These are phyloP conservation scores for Poliocrania exsul DNA, from an alignment of 2,797 vertebrate genomes.

Conservation along the genomic window DNA sequence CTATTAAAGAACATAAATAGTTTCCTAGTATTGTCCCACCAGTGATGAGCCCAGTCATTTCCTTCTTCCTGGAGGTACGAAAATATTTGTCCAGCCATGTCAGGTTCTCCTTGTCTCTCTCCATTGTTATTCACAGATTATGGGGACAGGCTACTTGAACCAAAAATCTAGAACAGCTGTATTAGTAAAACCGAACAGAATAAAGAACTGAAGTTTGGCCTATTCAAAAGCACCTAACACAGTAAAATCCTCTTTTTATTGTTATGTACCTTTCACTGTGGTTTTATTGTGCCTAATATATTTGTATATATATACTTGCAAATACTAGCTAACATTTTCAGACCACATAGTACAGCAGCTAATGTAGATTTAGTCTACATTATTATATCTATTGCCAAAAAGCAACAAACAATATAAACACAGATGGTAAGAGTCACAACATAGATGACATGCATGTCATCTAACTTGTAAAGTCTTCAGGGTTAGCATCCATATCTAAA, in stretches of 20 bases:
- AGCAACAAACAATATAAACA: not conserved
- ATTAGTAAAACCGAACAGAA: not conserved
- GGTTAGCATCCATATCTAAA: not conserved
- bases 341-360: not conserved
- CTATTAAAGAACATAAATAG: constrained; percentile 2
- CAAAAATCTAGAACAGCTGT: not conserved
- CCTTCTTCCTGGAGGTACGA: constrained; percentile 34
- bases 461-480: not conserved
- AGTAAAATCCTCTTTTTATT: not conserved
- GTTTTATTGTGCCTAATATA: not conserved
- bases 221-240: not conserved
- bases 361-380: not conserved
- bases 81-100: not conserved
- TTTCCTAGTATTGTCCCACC: constrained; percentile 43
- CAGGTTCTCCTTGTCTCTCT: not conserved
- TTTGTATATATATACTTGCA: not conserved
- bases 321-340: not conserved
- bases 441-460: not conserved
- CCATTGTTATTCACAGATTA: not conserved
- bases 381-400: not conserved
- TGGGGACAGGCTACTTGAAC: not conserved
- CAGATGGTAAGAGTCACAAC: not conserved
- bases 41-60: not conserved
- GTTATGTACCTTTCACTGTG: not conserved
- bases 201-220: not conserved